phyloP scores from a whole-genome alignment of 2,797 vertebrate genomes.

The Borostomias antarcticus region DNA sequence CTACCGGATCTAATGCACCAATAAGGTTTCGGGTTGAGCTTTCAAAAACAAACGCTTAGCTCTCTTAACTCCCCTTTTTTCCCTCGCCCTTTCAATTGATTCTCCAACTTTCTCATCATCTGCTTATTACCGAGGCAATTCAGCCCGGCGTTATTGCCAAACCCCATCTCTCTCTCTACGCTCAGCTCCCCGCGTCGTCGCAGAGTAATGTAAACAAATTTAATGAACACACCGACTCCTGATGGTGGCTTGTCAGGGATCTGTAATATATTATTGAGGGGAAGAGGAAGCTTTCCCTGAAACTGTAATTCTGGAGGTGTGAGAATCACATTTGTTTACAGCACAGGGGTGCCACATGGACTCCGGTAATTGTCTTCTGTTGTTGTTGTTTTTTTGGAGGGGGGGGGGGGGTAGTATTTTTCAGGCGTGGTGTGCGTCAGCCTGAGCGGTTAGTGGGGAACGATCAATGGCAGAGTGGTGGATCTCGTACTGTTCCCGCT shows the following conservation, averaged over 20 bases:
- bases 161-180: slow-evolving; percentile 15
- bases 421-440: background rate
- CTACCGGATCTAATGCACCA: slow-evolving; percentile 33
- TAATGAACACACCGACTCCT: slow-evolving; percentile 33
- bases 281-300: background rate
- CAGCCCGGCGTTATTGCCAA: slow-evolving; percentile 22
- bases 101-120: slow-evolving; percentile 46
- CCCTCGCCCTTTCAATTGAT: slow-evolving; percentile 22
- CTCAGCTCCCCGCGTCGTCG: slow-evolving; percentile 16
- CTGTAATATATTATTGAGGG: slow-evolving; percentile 26
- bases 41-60: slow-evolving; percentile 25
- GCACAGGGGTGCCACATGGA: background rate
- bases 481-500: background rate
- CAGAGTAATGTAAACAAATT: slow-evolving; percentile 42
- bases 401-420: background rate
- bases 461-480: background rate
- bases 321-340: slow-evolving; percentile 20
- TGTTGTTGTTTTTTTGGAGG: background rate
- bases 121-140: slow-evolving; percentile 36
- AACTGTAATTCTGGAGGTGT: slow-evolving; percentile 26
- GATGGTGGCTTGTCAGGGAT: slow-evolving; percentile 15
- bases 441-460: slow-evolving; percentile 1
- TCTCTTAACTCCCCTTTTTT: background rate
- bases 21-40: slow-evolving; percentile 14
- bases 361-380: slow-evolving; percentile 23